Evolutionary conservation across 1,140 invertebrate species (phyloP).

Genomic region (Diachasma alloeum): DNA sequence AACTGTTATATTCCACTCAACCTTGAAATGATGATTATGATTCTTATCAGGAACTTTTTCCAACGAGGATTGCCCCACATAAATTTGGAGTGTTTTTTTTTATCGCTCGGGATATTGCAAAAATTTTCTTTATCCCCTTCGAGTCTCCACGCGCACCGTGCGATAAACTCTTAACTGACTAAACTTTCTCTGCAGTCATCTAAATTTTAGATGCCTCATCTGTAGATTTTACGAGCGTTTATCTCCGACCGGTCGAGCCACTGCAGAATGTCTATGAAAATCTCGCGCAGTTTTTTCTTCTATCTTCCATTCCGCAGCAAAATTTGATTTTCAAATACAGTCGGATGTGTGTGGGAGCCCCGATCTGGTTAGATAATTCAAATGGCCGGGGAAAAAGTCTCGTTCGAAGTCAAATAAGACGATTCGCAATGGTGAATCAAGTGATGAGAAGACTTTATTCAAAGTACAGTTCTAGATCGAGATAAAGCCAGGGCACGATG

Average conservation of each 20-base stretch:
- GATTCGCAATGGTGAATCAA: neutral
- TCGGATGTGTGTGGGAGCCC: neutral
- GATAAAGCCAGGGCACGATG: slow-evolving; percentile 12
- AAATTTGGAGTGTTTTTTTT: neutral
- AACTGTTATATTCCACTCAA: no score
- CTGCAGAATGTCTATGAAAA: slow-evolving; percentile 2
- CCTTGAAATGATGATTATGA: neutral
- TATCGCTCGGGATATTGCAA: neutral
- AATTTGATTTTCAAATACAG: slow-evolving; percentile 20
- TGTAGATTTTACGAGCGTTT: neutral
- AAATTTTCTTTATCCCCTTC: neutral
- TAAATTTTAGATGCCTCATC: slow-evolving; percentile 8
- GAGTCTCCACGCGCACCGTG: neutral
- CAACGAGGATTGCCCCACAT: neutral
- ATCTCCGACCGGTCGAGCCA: neutral
- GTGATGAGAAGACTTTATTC: slow-evolving; percentile 3
- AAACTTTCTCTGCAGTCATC: neutral
- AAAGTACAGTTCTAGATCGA: neutral
- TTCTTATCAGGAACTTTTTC: neutral
- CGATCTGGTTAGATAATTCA: slow-evolving; percentile 1
- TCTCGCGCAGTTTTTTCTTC: neutral
- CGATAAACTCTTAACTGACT: neutral
- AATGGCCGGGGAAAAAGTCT: neutral
- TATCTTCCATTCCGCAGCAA: neutral
- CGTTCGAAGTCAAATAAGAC: neutral